phyloP scores from a whole-genome alignment of 2,113 vertebrate genomes.

The Chroicocephalus ridibundus region DNA sequence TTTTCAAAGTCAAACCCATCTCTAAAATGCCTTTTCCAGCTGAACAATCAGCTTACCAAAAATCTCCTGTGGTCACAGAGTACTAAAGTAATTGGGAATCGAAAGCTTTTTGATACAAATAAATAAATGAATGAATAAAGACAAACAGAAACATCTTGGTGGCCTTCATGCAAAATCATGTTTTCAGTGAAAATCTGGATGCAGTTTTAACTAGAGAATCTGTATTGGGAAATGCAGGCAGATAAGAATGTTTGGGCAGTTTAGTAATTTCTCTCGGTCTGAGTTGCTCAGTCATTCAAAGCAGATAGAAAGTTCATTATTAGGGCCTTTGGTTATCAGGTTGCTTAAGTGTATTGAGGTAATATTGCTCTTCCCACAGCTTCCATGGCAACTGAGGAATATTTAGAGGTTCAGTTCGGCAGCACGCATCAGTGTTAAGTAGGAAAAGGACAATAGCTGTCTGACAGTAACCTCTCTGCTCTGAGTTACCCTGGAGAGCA shows the following conservation, averaged over 20 bases:
- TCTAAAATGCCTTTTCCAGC: not conserved
- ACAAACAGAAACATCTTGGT: not conserved
- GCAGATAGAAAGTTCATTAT: not conserved
- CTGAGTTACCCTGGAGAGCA: not conserved
- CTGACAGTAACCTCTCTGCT: not conserved
- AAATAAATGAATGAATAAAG: not conserved
- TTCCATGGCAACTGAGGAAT: constrained; percentile 31
- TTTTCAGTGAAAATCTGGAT: not conserved
- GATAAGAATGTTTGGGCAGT: not conserved
- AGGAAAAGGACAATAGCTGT: not conserved
- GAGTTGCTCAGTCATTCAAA: not conserved
- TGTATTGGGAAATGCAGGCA: not conserved
- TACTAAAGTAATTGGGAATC: not conserved
- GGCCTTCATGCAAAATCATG: not conserved
- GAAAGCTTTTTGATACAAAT: not conserved
- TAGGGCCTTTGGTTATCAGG: not conserved
- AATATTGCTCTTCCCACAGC: not conserved
- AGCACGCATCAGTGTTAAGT: not conserved
- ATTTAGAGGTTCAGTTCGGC: not conserved
- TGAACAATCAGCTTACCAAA: not conserved
- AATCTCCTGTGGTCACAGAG: not conserved
- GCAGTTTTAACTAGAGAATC: not conserved
- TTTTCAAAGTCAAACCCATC: not conserved
- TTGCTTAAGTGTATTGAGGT: not conserved
- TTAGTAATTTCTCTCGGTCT: not conserved